phyloP scores from a whole-genome alignment of 2,797 vertebrate species.

The Pseudochirops corinnae region DNA sequence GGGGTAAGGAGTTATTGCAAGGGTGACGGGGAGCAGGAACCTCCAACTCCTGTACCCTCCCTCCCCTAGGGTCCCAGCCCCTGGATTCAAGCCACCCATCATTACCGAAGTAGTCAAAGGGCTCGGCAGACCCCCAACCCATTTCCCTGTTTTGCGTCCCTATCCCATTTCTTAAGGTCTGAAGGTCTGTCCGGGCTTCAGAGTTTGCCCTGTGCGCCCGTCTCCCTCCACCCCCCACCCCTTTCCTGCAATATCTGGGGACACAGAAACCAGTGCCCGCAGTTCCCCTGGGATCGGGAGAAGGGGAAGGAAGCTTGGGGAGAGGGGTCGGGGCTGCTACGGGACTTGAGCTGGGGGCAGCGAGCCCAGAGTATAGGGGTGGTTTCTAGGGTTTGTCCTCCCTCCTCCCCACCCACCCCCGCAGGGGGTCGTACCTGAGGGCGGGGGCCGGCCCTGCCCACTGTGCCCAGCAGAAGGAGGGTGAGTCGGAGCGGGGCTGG shows the following conservation, averaged over 20 bases:
- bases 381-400: background rate
- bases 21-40: background rate
- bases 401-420: background rate
- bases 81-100: background rate
- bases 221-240: background rate
- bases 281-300: background rate
- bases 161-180: background rate
- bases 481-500: slow-evolving; percentile 71
- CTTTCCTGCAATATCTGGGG: background rate
- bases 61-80: background rate
- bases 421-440: slow-evolving; percentile 77
- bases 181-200: background rate
- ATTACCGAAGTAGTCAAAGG: background rate
- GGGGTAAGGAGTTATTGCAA: background rate
- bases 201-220: slow-evolving; percentile 73
- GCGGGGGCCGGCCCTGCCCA: slow-evolving; percentile 74
- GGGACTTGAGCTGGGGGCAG: background rate
- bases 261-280: background rate
- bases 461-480: slow-evolving; percentile 75
- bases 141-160: background rate
- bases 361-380: background rate
- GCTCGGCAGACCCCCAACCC: background rate
- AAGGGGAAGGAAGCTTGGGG: background rate
- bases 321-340: background rate
- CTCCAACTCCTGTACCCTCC: background rate